Evolutionary conservation across 2,888 invertebrate genomes (phyloP), one percentile per base, ranked within the genome.

Genomic region (Platycheirus albimanus): DNA sequence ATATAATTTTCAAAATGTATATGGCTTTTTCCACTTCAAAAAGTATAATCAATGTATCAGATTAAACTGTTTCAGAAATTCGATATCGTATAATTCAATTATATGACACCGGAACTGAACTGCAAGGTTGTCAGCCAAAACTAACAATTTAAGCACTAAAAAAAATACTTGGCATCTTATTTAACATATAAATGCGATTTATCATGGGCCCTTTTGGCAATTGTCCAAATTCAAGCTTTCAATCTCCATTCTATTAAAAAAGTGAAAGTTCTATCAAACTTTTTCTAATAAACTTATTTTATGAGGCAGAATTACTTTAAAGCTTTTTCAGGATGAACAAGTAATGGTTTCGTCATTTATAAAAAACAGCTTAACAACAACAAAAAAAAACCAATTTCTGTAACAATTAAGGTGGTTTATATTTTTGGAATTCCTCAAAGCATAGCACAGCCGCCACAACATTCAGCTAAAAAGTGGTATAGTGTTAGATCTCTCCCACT

Each of bases 371-470:
- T 30, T 2, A 36, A 19, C 86, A 87, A 80, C 84, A 71, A 38
- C 66, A 30, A 78, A 69, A n/a, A n/a, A n/a, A n/a, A n/a, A n/a
- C n/a, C 13, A 47, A 74, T 61, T 52, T 70, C 58, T 47, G 54
- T 70, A 49, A 61, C 69, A 52, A 51, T 79, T 51, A 75, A 64
- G 69, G 75, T 64, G 80, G 80, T 71, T 71, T 77, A 17, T 70
- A 69, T 76, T 41, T 51, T 28, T 71, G 72, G 58, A 20, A 63
- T 15, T 49, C 67, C 47, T 33, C 47, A 63, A 30, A 45, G 36
- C 41, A 67, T 24, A 30, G 49, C 41, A 67, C 30, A 30, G 49
- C 24, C 51, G 5, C 28, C 28, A 71, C 15, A 69, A 15, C 24
- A 56, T 51, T 45, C 52, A 66, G 47, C 47, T 13, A 19, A 2